Conservation (phyloP, 2,113 vertebrate genomes). For the Odobenus rosmarus region DNA sequence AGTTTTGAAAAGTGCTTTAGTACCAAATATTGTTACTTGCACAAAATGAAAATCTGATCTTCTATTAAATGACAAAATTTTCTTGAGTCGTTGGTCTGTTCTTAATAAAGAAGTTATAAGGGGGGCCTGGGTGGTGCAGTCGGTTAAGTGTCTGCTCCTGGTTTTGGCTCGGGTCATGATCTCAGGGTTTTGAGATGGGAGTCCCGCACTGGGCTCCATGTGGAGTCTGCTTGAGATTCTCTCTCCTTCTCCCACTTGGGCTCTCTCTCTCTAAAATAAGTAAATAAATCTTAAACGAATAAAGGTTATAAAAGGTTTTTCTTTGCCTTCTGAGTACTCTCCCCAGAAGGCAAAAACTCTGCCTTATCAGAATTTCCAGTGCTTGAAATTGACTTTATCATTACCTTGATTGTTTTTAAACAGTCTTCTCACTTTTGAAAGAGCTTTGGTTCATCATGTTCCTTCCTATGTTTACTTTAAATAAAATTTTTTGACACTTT, state of each 20-base stretch:
- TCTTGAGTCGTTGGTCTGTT: not conserved
- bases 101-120: not conserved
- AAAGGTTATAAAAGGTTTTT: not conserved
- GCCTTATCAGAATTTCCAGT: not conserved
- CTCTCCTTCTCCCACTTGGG: not conserved
- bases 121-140: not conserved
- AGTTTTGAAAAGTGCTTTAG: conserved; percentile 18
- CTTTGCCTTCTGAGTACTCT: not conserved
- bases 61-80: conserved; percentile 37
- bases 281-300: not conserved
- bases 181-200: not conserved
- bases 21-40: conserved; percentile 2
- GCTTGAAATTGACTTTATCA: not conserved
- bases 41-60: conserved; percentile 17
- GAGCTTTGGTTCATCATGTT: not conserved
- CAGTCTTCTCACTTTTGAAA: conserved; percentile 41
- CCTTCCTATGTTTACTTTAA: not conserved
- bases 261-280: not conserved
- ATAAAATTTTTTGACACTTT: not conserved
- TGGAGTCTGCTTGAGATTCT: not conserved
- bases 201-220: not conserved
- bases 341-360: not conserved
- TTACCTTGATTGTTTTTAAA: not conserved
- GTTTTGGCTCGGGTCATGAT: not conserved
- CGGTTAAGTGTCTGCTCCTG: not conserved